Conservation (phyloP, 2,113 vertebrate species). For the Etheostoma spectabile region DNA sequence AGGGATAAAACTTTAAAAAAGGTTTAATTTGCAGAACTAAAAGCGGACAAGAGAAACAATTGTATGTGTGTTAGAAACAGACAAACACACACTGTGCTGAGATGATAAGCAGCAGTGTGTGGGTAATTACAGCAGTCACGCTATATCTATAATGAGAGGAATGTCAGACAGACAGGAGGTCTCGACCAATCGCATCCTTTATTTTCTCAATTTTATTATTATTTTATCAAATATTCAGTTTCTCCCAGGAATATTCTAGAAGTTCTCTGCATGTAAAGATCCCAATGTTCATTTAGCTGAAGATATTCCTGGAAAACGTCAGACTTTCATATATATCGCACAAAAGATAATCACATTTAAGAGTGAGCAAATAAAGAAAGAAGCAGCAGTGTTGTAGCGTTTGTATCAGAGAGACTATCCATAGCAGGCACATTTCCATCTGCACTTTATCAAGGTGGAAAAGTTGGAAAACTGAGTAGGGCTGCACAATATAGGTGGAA, state of each 20-base stretch:
- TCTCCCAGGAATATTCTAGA: constrained; percentile 11
- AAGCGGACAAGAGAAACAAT: constrained; percentile 26
- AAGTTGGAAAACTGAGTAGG: not conserved
- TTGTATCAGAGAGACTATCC: not conserved
- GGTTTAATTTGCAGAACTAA: constrained; percentile 26
- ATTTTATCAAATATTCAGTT: not conserved
- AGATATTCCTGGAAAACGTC: constrained; percentile 16
- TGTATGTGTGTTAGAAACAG: constrained; percentile 7
- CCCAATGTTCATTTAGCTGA: not conserved
- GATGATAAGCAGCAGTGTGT: constrained; percentile 67
- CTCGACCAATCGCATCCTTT: not conserved
- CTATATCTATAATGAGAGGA: constrained; percentile 57
- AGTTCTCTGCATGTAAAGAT: not conserved
- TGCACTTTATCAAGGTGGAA: not conserved
- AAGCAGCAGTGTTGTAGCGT: not conserved
- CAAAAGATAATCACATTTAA: not conserved
- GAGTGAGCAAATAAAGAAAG: not conserved
- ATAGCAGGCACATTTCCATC: not conserved
- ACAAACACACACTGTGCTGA: constrained; percentile 18
- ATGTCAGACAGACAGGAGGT: constrained; percentile 49
- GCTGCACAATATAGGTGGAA: too few species aligned
- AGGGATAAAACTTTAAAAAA: constrained; percentile 3
- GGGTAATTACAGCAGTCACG: constrained; percentile 64
- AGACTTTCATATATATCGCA: constrained; percentile 14
- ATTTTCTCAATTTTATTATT: too few species aligned